A percentile compares a stretch with the other conserved stretches of the same genome.
These are phyloP conservation scores for Metopolophium dirhodum DNA, from an alignment of 1,140 invertebrate genomes.

Conservation along the genomic window DNA sequence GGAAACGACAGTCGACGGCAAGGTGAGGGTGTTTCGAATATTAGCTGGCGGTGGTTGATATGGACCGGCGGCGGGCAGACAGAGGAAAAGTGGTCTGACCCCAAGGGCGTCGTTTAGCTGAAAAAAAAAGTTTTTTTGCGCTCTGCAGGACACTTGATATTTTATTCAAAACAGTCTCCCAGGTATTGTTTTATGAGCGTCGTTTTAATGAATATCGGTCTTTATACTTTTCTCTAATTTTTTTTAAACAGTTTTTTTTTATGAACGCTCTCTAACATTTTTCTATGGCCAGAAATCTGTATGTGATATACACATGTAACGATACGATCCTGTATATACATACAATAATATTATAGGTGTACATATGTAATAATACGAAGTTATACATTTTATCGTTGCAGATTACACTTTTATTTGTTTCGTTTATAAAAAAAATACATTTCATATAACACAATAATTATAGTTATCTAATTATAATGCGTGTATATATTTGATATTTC, in stretches of 20 bases:
- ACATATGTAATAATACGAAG: neutral
- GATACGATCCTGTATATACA: neutral
- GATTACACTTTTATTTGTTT: neutral
- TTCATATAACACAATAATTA: neutral
- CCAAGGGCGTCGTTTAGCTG: constrained; percentile 50
- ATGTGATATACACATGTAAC: neutral
- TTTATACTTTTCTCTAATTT: constrained; percentile 44
- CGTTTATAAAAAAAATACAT: neutral
- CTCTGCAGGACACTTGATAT: constrained; percentile 55
- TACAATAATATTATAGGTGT: neutral
- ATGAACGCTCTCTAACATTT: neutral
- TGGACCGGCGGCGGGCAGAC: neutral
- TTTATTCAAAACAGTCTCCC: constrained; percentile 56
- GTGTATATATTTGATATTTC: no score
- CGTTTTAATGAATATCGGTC: constrained; percentile 56
- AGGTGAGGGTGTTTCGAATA: constrained; percentile 14
- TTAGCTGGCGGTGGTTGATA: constrained; percentile 41
- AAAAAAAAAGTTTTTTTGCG: constrained; percentile 20
- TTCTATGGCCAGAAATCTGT: neutral
- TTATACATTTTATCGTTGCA: neutral
- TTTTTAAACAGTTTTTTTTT: constrained; percentile 40
- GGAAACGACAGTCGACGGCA: constrained; percentile 1
- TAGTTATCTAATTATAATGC: neutral
- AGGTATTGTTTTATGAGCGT: constrained; percentile 54
- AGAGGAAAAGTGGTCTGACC: constrained; percentile 41